Percentiles rank a stretch among this genome's conserved stretches.
Evolutionary conservation across 2,888 invertebrate species (phyloP).

Genomic region (Tiphia femorata): DNA sequence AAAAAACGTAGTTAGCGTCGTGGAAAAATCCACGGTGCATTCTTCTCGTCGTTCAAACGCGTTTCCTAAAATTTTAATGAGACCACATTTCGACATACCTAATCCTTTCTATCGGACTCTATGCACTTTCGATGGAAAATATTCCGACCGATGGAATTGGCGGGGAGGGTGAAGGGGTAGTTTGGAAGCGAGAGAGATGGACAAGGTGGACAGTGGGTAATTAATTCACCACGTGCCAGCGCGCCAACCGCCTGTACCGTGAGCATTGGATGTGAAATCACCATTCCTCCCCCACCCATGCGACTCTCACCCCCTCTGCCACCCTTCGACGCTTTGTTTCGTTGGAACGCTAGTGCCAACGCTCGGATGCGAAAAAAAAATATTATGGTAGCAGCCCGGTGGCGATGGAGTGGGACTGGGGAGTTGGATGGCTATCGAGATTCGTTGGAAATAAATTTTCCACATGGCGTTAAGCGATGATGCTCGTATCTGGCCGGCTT

Average conservation of each 20-base stretch:
- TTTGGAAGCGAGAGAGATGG: background rate
- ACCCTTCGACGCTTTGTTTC: conserved; percentile 14
- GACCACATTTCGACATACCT: conserved; percentile 4
- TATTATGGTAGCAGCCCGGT: no score
- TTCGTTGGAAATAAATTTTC: no score
- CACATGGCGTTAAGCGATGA: no score
- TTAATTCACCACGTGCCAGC: conserved; percentile 20
- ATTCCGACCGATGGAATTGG: conserved; percentile 5
- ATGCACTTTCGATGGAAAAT: conserved; percentile 8
- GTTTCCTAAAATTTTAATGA: conserved; percentile 16
- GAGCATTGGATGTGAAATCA: conserved; percentile 6
- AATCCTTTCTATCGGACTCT: background rate
- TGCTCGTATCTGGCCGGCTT: no score
- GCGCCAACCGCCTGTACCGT: background rate
- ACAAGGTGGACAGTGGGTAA: conserved; percentile 3
- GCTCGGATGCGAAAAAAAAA: background rate
- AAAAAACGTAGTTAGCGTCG: no score
- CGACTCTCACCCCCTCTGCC: no score
- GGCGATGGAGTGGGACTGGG: no score
- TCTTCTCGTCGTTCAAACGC: conserved; percentile 17
- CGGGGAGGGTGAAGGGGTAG: background rate
- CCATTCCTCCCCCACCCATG: no score
- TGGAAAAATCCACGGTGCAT: conserved; percentile 1
- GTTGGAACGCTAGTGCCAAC: background rate
- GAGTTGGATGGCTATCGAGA: no score